Conservation (phyloP, 2,797 vertebrate genomes). For the Myoxocephalus aenaeus region DNA sequence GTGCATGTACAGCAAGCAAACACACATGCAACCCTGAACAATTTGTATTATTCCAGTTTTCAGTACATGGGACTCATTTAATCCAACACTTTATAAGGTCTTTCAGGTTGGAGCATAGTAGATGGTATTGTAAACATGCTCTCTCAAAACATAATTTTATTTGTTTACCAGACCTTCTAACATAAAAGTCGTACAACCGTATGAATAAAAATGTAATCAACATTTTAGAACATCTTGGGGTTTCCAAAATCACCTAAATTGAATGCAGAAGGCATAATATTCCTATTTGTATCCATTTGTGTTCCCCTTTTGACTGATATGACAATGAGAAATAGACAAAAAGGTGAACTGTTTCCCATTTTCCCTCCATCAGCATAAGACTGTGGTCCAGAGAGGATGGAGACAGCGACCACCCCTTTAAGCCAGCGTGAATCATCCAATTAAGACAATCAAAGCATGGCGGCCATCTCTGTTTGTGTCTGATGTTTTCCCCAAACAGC, state of each 20-base stretch:
- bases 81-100: background rate
- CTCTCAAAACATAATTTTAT: background rate
- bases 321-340: background rate
- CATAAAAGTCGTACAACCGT: slow-evolving; percentile 1
- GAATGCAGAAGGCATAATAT: background rate
- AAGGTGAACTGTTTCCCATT: slow-evolving; percentile 7
- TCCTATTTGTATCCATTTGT: background rate
- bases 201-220: no score
- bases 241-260: background rate
- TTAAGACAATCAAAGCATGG: slow-evolving; percentile 56
- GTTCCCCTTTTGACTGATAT: background rate
- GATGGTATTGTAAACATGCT: background rate
- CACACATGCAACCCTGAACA: background rate
- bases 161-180: background rate
- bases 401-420: slow-evolving; percentile 33
- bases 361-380: slow-evolving; percentile 11
- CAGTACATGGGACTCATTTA: background rate
- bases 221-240: background rate
- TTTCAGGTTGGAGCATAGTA: slow-evolving; percentile 1
- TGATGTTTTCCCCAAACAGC: slow-evolving; percentile 58
- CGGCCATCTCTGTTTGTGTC: slow-evolving; percentile 56
- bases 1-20: background rate
- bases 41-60: background rate
- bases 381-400: slow-evolving; percentile 21
- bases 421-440: slow-evolving; percentile 63